These are phyloP conservation scores for Luidia sarsii DNA, from an alignment of 53 echinoderm and acorn worm genomes.

Conservation along the genomic window DNA sequence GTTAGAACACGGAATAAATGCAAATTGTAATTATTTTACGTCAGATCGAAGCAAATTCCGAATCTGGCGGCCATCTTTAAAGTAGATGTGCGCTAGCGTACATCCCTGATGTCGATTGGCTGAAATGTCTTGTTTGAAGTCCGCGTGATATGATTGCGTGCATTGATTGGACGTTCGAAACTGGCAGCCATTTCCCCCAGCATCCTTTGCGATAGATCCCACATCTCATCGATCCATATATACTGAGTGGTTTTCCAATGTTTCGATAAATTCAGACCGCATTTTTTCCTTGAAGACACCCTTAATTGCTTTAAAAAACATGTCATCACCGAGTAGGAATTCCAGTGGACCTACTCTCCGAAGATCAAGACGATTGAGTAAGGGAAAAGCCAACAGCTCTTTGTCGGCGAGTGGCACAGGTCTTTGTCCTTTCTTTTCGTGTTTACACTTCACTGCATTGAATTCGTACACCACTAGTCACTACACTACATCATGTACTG, in stretches of 20 bases:
- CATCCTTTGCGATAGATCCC: conserved; percentile 35
- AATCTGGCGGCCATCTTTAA: conserved; percentile 52
- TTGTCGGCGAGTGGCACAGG: conserved; percentile 92
- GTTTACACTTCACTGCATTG: conserved; percentile 53
- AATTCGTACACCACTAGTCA: conserved; percentile 28
- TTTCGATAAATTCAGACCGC: conserved; percentile 57
- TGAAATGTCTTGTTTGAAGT: conserved; percentile 29
- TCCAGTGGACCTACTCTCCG: conserved; percentile 85
- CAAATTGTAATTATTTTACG: too few species aligned
- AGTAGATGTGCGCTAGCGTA: conserved; percentile 13
- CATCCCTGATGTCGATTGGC: conserved; percentile 15
- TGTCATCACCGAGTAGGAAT: conserved; percentile 81
- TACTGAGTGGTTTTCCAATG: conserved; percentile 57
- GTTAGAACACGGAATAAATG: too few species aligned
- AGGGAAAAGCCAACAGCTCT: conserved; percentile 93
- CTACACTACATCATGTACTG: neutral
- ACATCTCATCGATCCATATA: conserved; percentile 50
- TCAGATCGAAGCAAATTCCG: conserved; percentile 24
- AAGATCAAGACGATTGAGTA: conserved; percentile 93
- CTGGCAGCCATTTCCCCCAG: conserved; percentile 53
- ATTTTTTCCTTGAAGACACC: conserved; percentile 53
- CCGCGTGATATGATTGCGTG: conserved; percentile 51
- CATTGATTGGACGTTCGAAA: conserved; percentile 51
- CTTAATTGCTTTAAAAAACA: conserved; percentile 51
- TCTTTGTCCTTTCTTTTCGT: conserved; percentile 70